Conservation (phyloP, 2,113 vertebrate genomes). For the Hydropotes inermis region DNA sequence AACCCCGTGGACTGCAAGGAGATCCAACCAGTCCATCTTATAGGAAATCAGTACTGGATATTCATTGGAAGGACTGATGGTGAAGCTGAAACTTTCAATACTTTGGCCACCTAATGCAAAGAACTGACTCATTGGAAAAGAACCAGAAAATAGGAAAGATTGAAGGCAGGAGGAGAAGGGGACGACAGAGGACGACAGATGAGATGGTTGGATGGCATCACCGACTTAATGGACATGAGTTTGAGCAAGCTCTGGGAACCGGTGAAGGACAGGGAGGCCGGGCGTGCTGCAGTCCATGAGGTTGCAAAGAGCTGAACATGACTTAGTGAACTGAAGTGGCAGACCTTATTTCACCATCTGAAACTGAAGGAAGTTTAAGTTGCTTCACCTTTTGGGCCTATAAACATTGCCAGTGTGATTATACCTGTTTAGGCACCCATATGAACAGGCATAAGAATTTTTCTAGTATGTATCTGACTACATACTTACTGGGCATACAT, state of each 20-base stretch:
- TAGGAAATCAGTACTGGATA: background rate
- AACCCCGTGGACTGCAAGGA: background rate
- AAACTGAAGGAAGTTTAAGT: background rate
- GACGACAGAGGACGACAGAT: background rate
- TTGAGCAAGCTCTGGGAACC: accelerated
- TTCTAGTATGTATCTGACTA: background rate
- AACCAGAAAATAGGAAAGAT: background rate
- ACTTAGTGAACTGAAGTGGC: background rate
- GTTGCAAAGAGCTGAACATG: background rate
- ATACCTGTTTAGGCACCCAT: background rate
- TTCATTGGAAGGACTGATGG: background rate
- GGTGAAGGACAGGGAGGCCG: background rate
- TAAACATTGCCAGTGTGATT: background rate
- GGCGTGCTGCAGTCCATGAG: background rate
- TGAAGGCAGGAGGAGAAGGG: background rate
- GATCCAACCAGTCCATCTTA: background rate
- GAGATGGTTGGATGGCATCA: background rate
- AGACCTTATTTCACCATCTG: background rate
- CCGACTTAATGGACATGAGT: background rate
- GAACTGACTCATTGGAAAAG: background rate
- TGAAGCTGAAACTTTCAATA: background rate
- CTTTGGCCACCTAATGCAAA: background rate
- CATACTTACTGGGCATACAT: background rate
- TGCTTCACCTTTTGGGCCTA: background rate
- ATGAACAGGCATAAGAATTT: background rate